These are phyloP conservation scores for Hyppa rectilinea DNA, from an alignment of 2,888 invertebrate genomes.

Conservation along the genomic window DNA sequence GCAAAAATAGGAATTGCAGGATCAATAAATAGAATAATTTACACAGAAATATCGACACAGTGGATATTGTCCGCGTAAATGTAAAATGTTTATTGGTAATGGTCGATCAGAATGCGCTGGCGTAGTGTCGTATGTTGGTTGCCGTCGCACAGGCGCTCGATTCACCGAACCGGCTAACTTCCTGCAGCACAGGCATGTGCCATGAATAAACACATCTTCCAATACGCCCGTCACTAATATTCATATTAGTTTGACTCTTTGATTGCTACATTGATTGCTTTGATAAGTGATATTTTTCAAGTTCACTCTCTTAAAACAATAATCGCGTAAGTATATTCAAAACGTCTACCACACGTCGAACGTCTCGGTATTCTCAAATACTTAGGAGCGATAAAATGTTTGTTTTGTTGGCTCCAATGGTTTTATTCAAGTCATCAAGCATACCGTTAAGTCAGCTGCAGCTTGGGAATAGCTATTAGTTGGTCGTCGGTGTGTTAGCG, in stretches of 20 bases:
- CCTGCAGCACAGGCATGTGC: conserved; percentile 83
- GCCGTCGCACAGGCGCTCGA: conserved; percentile 73
- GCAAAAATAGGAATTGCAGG: conserved; percentile 62
- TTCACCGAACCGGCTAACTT: conserved; percentile 85
- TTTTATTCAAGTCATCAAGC: conserved; percentile 84
- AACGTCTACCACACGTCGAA: conserved; percentile 57
- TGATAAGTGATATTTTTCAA: conserved; percentile 39
- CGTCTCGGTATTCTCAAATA: conserved; percentile 73
- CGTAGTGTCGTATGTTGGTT: conserved; percentile 79
- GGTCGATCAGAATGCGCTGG: conserved; percentile 78
- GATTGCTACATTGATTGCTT: conserved; percentile 38
- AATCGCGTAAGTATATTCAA: conserved; percentile 32
- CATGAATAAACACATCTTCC: conserved; percentile 84
- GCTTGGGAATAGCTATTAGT: conserved; percentile 76
- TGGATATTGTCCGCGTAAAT: conserved; percentile 60
- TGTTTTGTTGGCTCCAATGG: conserved; percentile 77
- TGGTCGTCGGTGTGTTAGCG: conserved; percentile 71
- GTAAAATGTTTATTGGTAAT: conserved; percentile 74
- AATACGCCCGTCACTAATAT: conserved; percentile 69
- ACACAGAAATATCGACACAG: conserved; percentile 58
- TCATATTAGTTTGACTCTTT: conserved; percentile 47
- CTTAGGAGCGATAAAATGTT: conserved; percentile 79
- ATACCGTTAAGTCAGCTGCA: conserved; percentile 86
- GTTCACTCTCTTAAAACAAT: conserved; percentile 33
- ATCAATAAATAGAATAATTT: conserved; percentile 65